Percentiles rank a stretch among this genome's conserved stretches.
Evolutionary conservation across 2,888 invertebrate genomes (phyloP).

Genomic region (Andrena flavipes): DNA sequence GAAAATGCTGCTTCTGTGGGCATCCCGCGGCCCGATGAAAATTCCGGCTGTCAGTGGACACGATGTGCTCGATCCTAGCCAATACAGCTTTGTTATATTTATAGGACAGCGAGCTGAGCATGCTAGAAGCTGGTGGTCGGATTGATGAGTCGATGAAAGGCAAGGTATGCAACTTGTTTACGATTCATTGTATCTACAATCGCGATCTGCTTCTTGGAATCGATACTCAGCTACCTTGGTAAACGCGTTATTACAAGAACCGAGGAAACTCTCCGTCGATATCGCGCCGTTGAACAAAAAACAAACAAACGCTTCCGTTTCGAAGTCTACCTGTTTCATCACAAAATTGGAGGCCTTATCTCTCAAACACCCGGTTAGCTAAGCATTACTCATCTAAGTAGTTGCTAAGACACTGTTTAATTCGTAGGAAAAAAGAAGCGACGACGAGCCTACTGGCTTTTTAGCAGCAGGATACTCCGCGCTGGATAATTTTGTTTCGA

Average conservation of each 20-base stretch:
- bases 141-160: neutral
- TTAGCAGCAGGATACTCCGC: conserved; percentile 39
- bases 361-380: neutral
- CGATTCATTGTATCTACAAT: neutral
- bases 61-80: neutral
- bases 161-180: conserved; percentile 26
- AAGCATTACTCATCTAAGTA: neutral
- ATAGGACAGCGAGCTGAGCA: conserved; percentile 36
- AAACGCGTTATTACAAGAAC: neutral
- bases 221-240: neutral
- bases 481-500: conserved; percentile 59
- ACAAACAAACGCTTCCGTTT: no score
- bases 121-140: conserved; percentile 8
- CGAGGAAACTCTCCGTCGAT: neutral
- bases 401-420: neutral
- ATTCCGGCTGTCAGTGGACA: neutral
- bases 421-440: conserved; percentile 9
- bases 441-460: conserved; percentile 36
- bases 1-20: neutral
- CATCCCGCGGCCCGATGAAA: neutral
- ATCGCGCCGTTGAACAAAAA: neutral
- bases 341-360: neutral
- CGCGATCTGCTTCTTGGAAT: neutral
- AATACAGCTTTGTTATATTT: neutral
- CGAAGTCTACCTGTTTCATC: no score